A percentile compares a stretch with the other conserved stretches of the same genome.
Conservation (phyloP, 1,140 invertebrate species). For the Ruditapes philippinarum region DNA sequence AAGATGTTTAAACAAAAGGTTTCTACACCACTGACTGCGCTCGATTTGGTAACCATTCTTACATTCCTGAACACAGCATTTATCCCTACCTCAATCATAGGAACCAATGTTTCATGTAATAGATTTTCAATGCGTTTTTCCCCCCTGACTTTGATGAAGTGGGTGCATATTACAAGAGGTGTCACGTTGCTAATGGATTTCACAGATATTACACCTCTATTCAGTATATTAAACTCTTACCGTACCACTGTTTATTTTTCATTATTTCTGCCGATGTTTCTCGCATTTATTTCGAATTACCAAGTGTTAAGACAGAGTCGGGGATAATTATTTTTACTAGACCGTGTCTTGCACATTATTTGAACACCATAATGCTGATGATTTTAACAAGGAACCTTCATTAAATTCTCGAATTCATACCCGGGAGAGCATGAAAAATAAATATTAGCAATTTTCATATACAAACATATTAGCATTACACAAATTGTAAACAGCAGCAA, state of each 20-base stretch:
- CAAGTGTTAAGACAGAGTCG: not conserved
- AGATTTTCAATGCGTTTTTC: constrained; percentile 55
- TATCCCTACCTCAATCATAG: constrained; percentile 23
- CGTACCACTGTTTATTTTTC: constrained; percentile 40
- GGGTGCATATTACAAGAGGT: not conserved
- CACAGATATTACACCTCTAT: constrained; percentile 14
- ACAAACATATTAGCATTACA: not conserved
- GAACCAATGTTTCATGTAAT: constrained; percentile 59
- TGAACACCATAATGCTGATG: not conserved
- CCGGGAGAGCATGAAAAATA: not conserved
- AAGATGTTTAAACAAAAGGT: constrained; percentile 13
- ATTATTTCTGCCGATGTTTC: constrained; percentile 9
- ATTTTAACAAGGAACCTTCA: not conserved
- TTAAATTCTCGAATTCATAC: constrained; percentile 9
- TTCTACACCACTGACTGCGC: not conserved
- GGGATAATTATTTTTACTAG: not conserved
- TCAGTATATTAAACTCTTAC: constrained; percentile 7
- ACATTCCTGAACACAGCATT: not conserved
- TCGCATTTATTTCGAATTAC: not conserved
- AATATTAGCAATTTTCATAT: not conserved
- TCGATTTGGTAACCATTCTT: constrained; percentile 31
- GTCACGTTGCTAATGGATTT: constrained; percentile 34
- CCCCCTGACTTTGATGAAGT: constrained; percentile 20
- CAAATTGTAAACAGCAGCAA: not conserved
- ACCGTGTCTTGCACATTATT: not conserved